These are phyloP conservation scores for Etheostoma perlongum DNA, from an alignment of 2,797 vertebrate species.

Conservation along the genomic window DNA sequence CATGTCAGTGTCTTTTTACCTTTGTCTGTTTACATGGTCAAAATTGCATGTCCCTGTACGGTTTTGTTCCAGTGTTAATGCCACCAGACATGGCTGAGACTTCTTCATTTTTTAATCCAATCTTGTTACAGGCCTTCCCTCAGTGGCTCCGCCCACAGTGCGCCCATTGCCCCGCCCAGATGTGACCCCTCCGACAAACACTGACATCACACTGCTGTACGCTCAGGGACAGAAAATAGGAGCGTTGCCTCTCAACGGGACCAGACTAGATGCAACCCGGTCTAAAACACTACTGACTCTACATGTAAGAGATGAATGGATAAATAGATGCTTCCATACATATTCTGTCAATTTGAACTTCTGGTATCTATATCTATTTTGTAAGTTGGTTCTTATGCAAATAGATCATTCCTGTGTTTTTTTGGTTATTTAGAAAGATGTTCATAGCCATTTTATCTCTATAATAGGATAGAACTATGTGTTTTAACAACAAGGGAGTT, in stretches of 20 bases:
- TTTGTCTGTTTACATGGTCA: neutral
- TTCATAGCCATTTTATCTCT: neutral
- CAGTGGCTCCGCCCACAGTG: conserved; percentile 85
- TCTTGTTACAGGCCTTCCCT: conserved; percentile 88
- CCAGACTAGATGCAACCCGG: conserved; percentile 84
- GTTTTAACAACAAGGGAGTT: no score
- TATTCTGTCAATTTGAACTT: neutral
- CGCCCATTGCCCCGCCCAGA: conserved; percentile 88
- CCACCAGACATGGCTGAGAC: neutral
- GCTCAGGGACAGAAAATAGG: conserved; percentile 97
- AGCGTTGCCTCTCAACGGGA: conserved; percentile 92
- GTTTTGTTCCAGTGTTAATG: neutral
- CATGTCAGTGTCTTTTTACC: conserved; percentile 85
- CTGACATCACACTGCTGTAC: conserved; percentile 91
- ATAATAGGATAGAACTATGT: no score
- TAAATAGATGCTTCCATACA: neutral
- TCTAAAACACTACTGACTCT: conserved; percentile 91
- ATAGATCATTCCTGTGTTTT: neutral
- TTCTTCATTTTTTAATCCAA: neutral
- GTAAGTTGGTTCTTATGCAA: neutral
- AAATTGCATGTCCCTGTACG: neutral
- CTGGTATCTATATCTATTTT: neutral
- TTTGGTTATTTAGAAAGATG: neutral
- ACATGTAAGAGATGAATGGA: conserved; percentile 84
- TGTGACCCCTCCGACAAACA: conserved; percentile 82